Conservation (phyloP, 1,140 invertebrate genomes). For the Drosophila suzukii region DNA sequence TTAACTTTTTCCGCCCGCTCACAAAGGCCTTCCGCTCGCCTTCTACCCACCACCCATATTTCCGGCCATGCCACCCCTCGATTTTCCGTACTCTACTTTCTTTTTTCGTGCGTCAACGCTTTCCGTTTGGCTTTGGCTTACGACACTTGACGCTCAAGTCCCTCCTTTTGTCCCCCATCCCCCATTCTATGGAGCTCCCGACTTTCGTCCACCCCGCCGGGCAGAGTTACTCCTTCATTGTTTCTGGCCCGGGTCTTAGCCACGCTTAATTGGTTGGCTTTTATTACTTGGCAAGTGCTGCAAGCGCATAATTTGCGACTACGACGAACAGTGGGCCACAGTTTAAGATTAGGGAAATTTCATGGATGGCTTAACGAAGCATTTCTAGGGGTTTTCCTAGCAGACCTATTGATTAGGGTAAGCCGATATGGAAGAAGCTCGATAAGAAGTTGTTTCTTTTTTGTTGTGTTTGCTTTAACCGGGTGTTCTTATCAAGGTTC, state of each 20-base stretch:
- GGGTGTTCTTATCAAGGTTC: background rate
- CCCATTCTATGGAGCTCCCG: background rate
- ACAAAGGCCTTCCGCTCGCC: conserved; percentile 25
- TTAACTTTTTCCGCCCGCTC: conserved; percentile 64
- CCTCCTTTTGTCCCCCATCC: conserved; percentile 2
- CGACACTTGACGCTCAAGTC: conserved; percentile 70
- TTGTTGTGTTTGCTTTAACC: background rate
- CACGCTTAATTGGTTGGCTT: conserved; percentile 81
- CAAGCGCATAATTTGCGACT: conserved; percentile 68
- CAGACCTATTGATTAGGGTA: conserved; percentile 30
- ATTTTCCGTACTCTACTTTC: conserved; percentile 35
- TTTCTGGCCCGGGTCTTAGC: conserved; percentile 69
- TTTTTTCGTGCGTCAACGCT: conserved; percentile 63
- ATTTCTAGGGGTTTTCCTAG: background rate
- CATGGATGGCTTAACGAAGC: conserved; percentile 35
- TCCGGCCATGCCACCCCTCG: background rate
- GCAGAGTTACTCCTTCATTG: conserved; percentile 52
- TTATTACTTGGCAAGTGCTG: conserved; percentile 75
- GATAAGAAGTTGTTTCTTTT: background rate
- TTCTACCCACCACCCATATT: background rate
- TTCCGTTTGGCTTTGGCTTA: conserved; percentile 73
- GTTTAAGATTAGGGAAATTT: conserved; percentile 38
- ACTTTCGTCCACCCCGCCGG: conserved; percentile 16
- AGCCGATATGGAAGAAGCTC: background rate
- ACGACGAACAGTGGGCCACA: conserved; percentile 44